These are phyloP conservation scores for Ashinkailepas kermadecensis DNA, from an alignment of 2,888 invertebrate species.

Conservation along the genomic window DNA sequence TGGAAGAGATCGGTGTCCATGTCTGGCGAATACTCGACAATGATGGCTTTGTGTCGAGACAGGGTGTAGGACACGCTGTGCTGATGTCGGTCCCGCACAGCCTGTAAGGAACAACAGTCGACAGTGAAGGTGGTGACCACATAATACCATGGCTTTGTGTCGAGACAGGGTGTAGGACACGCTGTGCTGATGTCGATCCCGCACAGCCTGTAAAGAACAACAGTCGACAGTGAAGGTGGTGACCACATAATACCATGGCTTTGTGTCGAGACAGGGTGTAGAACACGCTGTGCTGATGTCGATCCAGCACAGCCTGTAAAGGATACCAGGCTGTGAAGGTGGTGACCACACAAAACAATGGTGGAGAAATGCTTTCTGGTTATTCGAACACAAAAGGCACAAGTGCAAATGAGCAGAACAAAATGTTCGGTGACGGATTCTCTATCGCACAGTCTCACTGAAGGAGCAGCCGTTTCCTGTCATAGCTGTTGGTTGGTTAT, in stretches of 20 bases:
- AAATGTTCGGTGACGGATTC: no score
- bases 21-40: conserved; percentile 95
- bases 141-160: conserved; percentile 88
- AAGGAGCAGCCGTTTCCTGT: no score
- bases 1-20: conserved; percentile 99
- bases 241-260: conserved; percentile 61
- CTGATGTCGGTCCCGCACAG: conserved; percentile 84
- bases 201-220: conserved; percentile 62
- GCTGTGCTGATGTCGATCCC: conserved; percentile 87
- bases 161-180: conserved; percentile 94
- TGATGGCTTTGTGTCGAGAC: conserved; percentile 91
- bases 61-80: conserved; percentile 97
- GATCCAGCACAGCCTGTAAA: conserved; percentile 80
- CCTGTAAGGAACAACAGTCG: conserved; percentile 50
- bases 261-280: conserved; percentile 93
- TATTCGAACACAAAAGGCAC: no score
- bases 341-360: no score
- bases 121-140: no score
- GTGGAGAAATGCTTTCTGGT: no score
- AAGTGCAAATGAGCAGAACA: no score
- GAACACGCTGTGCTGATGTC: conserved; percentile 90
- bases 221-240: no score
- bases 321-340: not conserved
- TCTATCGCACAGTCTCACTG: no score
- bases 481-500: no score